Evolutionary conservation across 2,888 invertebrate species (phyloP).

Genomic region (Conus canariensis): DNA sequence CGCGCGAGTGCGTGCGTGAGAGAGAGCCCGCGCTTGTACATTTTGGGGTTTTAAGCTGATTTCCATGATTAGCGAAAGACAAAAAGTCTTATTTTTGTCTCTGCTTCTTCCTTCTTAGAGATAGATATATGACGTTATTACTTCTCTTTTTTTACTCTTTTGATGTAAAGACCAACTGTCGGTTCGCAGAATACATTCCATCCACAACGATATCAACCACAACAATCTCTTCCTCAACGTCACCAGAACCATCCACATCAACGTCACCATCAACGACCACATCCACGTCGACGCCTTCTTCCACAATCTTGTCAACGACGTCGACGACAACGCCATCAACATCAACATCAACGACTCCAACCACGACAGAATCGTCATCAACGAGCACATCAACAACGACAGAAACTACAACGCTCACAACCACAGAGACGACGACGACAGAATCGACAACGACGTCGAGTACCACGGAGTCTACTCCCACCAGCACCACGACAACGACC

Average conservation of each 20-base stretch:
- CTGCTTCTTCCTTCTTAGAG: no score
- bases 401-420: neutral
- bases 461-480: neutral
- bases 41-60: no score
- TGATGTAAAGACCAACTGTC: no score
- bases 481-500: neutral
- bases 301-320: neutral
- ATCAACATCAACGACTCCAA: neutral
- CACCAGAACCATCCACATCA: constrained; percentile 37
- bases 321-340: constrained; percentile 27
- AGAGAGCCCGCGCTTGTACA: no score
- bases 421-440: neutral
- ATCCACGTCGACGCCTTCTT: constrained; percentile 32
- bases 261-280: constrained; percentile 29
- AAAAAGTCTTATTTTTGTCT: no score
- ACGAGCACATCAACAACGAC: neutral
- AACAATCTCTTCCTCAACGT: constrained; percentile 22
- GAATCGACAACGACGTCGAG: constrained; percentile 31
- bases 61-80: no score
- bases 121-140: no score
- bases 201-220: constrained; percentile 13
- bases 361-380: neutral
- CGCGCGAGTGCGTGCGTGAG: no score
- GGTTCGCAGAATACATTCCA: constrained; percentile 49
- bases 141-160: no score